Conservation (phyloP, 1,140 invertebrate genomes). For the Cherax quadricarinatus region DNA sequence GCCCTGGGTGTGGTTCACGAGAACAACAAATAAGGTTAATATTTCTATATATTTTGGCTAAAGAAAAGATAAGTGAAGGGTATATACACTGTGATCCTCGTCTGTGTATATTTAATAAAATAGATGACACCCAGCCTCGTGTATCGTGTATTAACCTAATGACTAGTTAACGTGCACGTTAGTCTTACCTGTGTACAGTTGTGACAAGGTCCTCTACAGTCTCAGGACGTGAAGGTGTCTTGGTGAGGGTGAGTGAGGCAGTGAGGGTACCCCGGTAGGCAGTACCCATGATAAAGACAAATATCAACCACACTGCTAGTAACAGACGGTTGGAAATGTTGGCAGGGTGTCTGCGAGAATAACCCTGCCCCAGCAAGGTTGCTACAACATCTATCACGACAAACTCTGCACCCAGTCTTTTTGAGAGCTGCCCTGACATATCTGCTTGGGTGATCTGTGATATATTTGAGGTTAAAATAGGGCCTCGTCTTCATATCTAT, state of each 20-base stretch:
- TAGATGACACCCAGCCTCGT: too few relatives aligned
- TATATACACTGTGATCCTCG: too few relatives aligned
- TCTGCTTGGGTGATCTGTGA: background rate
- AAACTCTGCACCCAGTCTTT: background rate
- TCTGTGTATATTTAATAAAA: too few relatives aligned
- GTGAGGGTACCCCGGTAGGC: slow-evolving; percentile 7
- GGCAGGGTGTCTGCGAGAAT: background rate
- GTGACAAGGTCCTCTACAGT: background rate
- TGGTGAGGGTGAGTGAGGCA: slow-evolving; percentile 20
- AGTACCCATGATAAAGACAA: background rate
- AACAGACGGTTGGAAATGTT: background rate
- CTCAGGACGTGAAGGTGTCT: slow-evolving; percentile 3
- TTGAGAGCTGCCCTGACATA: background rate
- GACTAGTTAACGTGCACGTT: too few relatives aligned
- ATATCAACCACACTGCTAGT: background rate
- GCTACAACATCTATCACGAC: background rate
- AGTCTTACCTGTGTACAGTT: background rate
- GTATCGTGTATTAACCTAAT: too few relatives aligned
- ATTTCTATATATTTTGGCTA: too few relatives aligned
- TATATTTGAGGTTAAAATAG: too few relatives aligned
- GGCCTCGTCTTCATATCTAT: too few relatives aligned
- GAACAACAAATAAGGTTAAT: too few relatives aligned
- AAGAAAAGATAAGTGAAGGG: too few relatives aligned
- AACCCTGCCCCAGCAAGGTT: background rate
- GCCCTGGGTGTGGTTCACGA: too few relatives aligned